Base-by-base conservation (phyloP, 2,888 invertebrate species). In the Metallyticus violacea region DNA sequence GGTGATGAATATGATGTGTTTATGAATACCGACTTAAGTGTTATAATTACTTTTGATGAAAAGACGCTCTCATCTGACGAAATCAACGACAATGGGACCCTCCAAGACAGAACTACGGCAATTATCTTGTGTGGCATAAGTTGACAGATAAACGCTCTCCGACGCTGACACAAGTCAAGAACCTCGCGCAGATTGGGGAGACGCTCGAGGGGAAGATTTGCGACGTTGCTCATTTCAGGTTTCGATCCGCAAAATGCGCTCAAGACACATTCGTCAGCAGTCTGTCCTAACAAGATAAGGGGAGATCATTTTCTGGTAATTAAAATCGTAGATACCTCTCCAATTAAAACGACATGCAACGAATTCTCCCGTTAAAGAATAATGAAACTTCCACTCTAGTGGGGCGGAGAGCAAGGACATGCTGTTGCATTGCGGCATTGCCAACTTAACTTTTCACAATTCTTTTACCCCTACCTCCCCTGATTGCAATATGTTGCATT, bases 21-120 rank as follows among this genome's bases (percentile, higher is more conserved):
- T 77, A 83, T 83, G 83, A 83, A 83, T 83, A 27, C 83, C 26
- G 26, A n/a, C 28, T 29, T 77, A 83, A 83, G 83, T 83, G 83
- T 83, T 83, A 83, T 83, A 83, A 83, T 83, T 77, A 77, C 83
- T 76, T 29, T 81, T 25, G 26, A 81, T 81, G 81, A 81, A 81
- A 76, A 26, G 40, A 62, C 40, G 77, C 77, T 28, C 77, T 77
- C 77, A 28, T 77, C 40, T 28, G 29, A 7, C 40, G 40, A 77
- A 27, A 77, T 62, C 7, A 76, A n/a, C 22, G 22, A 82, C 82
- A 76, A 76, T 27, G 82, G 40, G 26, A 76, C 40, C 15, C 40
- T 62, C 40, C 15, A 62, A 62, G 40, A 62, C 3, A 62, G 40
- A 62, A n/a, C 22, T 29, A 30, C 29, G 26, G 22, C 82, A 82